Percentiles rank a stretch among this genome's conserved stretches.
Conservation (phyloP, 2,888 invertebrate species). For the Acronicta leporina region DNA sequence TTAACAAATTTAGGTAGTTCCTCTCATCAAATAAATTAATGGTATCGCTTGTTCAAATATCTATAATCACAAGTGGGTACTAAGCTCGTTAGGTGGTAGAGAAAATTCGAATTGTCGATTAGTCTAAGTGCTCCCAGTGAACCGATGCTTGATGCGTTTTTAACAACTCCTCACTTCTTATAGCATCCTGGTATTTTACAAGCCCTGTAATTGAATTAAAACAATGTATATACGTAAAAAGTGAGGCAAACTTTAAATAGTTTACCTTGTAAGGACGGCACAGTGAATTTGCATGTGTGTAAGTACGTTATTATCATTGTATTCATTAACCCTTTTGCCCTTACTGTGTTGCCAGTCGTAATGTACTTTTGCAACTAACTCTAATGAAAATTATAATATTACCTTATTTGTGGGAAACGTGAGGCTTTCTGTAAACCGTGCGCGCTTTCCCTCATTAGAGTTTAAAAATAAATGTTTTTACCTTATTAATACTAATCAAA, state of each 20-base stretch:
- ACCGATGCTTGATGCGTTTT: conserved; percentile 71
- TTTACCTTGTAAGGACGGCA: conserved; percentile 35
- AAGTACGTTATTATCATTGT: conserved; percentile 45
- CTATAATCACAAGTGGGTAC: conserved; percentile 46
- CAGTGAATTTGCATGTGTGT: conserved; percentile 51
- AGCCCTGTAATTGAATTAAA: conserved; percentile 49
- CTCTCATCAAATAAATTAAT: conserved; percentile 25
- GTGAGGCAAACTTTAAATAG: conserved; percentile 33
- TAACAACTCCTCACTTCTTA: conserved; percentile 66
- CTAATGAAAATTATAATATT: conserved; percentile 53
- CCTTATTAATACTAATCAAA: conserved; percentile 38
- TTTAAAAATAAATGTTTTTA: conserved; percentile 17
- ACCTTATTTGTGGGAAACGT: conserved; percentile 40
- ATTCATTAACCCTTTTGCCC: conserved; percentile 60
- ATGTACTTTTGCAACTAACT: conserved; percentile 55
- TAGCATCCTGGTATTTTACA: conserved; percentile 64
- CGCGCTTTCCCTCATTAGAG: conserved; percentile 19
- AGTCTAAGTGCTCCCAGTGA: conserved; percentile 59
- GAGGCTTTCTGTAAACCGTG: conserved; percentile 17
- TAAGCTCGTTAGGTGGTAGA: conserved; percentile 63
- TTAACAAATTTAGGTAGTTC: conserved; percentile 9
- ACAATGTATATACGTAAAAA: conserved; percentile 27
- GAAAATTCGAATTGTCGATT: conserved; percentile 58
- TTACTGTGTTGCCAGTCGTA: conserved; percentile 27
- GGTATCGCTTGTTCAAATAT: conserved; percentile 33